Conservation (phyloP, 2,888 invertebrate genomes). For the Eupeodes luniger region DNA sequence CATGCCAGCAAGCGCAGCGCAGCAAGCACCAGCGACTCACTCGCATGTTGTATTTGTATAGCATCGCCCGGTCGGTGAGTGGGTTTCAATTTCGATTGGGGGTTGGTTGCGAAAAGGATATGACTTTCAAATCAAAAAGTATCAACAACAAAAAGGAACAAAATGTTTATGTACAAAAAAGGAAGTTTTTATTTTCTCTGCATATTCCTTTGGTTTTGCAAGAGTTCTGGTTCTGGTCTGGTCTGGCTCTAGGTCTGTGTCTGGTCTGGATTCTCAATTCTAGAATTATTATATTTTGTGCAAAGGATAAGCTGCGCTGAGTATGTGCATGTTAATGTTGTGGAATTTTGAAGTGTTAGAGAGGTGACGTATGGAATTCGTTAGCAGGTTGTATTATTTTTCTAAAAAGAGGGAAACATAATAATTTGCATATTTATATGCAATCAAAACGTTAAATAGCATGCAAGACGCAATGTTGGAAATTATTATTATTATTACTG, state of each 20-base stretch:
- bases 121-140: conserved; percentile 26
- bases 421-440: conserved; percentile 38
- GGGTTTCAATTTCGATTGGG: conserved; percentile 37
- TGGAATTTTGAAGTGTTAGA: neutral
- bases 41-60: neutral
- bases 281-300: neutral
- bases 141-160: neutral
- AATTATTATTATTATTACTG: conserved; percentile 15
- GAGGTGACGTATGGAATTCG: conserved; percentile 32
- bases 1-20: conserved; percentile 1
- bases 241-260: too few relatives aligned
- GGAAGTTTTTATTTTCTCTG: neutral
- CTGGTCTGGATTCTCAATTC: too few relatives aligned
- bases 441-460: conserved; percentile 25
- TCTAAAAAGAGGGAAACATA: neutral
- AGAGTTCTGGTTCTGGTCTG: neutral
- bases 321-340: conserved; percentile 30
- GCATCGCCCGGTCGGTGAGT: too few relatives aligned
- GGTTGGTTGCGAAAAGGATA: neutral
- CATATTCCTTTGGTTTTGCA: neutral
- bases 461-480: conserved; percentile 1
- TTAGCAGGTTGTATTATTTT: conserved; percentile 2
- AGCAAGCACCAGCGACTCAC: neutral
- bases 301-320: conserved; percentile 25
- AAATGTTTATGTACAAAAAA: neutral